Conservation (phyloP, 2,797 vertebrate species). For the Mallotus villosus region DNA sequence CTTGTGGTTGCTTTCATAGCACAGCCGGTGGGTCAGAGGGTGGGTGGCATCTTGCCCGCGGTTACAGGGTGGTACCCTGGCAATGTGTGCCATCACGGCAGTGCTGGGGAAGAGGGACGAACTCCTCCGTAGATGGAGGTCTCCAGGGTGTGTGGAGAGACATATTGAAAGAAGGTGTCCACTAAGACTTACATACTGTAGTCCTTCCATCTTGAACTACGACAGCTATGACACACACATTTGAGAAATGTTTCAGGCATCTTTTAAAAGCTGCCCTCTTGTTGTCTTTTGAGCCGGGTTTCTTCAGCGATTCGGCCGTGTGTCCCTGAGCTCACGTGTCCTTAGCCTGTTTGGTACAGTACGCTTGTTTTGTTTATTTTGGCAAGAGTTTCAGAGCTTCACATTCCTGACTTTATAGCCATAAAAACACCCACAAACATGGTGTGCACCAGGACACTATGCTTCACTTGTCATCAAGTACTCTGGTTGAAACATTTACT, state of each 20-base stretch:
- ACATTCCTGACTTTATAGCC: slow-evolving; percentile 62
- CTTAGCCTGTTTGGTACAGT: slow-evolving; percentile 30
- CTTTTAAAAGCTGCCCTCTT: no score
- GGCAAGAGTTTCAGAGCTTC: slow-evolving; percentile 34
- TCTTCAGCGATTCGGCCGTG: no score
- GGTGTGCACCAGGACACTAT: slow-evolving; percentile 6
- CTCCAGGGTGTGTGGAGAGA: not conserved
- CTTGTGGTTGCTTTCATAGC: slow-evolving; percentile 52
- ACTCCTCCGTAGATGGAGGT: not conserved
- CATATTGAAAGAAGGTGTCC: not conserved
- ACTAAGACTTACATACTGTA: not conserved
- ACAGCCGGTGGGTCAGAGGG: slow-evolving; percentile 33
- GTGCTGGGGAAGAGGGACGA: not conserved
- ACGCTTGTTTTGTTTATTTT: slow-evolving; percentile 54
- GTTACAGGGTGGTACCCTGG: slow-evolving; percentile 58
- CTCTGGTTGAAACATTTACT: slow-evolving; percentile 21
- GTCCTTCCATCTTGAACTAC: no score
- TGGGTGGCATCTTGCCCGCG: slow-evolving; percentile 38
- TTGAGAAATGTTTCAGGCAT: no score
- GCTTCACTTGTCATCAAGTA: slow-evolving; percentile 44
- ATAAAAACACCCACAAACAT: slow-evolving; percentile 40
- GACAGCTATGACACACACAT: no score
- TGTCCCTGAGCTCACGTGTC: slow-evolving; percentile 19
- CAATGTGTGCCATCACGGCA: slow-evolving; percentile 31
- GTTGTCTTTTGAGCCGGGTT: no score